These are phyloP conservation scores for Spodoptera litura DNA, from an alignment of 1,140 invertebrate species.

Conservation along the genomic window DNA sequence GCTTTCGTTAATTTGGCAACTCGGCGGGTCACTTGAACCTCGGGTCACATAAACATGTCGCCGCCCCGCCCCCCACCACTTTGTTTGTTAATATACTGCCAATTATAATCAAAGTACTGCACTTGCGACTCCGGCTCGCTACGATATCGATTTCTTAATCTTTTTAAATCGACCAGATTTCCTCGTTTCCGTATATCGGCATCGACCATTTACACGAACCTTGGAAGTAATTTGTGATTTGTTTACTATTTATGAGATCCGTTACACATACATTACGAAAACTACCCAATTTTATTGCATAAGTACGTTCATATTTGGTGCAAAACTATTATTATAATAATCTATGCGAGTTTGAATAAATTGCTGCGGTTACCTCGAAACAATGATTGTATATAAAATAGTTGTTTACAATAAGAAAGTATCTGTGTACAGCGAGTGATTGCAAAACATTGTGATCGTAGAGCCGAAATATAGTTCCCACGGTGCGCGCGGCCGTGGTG, in stretches of 20 bases:
- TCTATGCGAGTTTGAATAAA: background rate
- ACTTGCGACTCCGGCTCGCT: conserved; percentile 69
- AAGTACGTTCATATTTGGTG: conserved; percentile 14
- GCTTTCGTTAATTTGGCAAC: conserved; percentile 80
- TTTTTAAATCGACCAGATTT: conserved; percentile 59
- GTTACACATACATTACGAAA: conserved; percentile 4
- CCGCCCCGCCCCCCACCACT: conserved; percentile 76
- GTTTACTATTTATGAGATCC: conserved; percentile 29
- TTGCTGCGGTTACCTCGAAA: background rate
- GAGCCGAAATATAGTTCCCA: conserved; percentile 78
- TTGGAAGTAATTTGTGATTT: conserved; percentile 50
- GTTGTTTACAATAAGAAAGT: conserved; percentile 57
- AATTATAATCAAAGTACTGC: conserved; percentile 83
- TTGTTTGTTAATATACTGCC: conserved; percentile 84
- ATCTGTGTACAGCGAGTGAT: conserved; percentile 59
- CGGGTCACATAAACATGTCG: conserved; percentile 81
- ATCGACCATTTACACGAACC: conserved; percentile 57
- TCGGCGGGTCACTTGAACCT: conserved; percentile 69
- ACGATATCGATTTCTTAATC: conserved; percentile 80
- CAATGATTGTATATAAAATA: conserved; percentile 19
- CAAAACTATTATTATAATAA: background rate
- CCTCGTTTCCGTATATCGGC: conserved; percentile 60
- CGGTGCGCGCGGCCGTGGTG: conserved; percentile 66
- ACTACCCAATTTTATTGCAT: conserved; percentile 7
- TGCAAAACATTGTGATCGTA: conserved; percentile 73